A percentile compares a stretch with the other conserved stretches of the same genome.
These are phyloP conservation scores for Parotia lawesii DNA, from an alignment of 2,113 vertebrate genomes.

Conservation along the genomic window DNA sequence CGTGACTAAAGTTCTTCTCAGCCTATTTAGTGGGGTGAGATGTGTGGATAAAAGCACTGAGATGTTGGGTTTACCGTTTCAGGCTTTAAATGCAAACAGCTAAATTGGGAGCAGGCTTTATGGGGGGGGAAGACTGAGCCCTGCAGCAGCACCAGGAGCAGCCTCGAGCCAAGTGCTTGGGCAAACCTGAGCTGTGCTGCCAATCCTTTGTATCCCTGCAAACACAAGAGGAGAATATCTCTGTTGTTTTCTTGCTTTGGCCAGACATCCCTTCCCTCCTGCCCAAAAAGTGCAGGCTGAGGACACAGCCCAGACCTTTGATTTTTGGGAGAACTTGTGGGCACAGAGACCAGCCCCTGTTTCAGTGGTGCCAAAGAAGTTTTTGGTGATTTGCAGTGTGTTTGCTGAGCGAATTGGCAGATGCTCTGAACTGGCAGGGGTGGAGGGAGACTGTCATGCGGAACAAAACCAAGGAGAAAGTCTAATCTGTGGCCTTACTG, in stretches of 20 bases:
- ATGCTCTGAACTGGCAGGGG: neutral
- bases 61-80: fast-evolving
- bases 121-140: neutral
- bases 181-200: neutral
- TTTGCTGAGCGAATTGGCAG: neutral
- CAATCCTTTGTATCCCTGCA: neutral
- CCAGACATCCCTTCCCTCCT: neutral
- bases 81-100: neutral
- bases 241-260: neutral
- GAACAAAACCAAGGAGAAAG: neutral
- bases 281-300: neutral
- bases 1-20: neutral
- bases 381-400: neutral
- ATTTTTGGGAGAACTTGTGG: neutral
- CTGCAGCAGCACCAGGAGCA: neutral
- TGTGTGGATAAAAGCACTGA: fast-evolving
- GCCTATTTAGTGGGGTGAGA: neutral
- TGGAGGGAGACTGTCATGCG: neutral
- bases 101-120: neutral
- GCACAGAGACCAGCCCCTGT: fast-evolving
- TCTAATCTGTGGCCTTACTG: neutral
- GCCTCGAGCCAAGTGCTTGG: neutral
- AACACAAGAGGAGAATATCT: neutral
- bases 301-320: neutral
- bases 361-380: neutral